Conservation (phyloP, 2,888 invertebrate species). For the Amaurobius ferox region DNA sequence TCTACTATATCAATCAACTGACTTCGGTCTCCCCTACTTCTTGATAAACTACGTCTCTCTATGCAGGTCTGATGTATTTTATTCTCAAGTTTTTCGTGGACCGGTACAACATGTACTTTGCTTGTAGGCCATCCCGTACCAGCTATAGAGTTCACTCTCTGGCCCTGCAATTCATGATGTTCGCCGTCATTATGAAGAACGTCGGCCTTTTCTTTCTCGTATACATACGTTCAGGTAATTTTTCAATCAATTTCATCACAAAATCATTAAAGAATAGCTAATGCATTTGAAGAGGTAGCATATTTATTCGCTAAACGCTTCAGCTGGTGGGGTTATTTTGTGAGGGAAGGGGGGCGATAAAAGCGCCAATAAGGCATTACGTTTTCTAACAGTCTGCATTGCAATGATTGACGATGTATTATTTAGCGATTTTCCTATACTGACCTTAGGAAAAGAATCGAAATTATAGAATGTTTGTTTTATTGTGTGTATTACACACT, state of each 20-base stretch:
- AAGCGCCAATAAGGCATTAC: no score
- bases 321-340: no score
- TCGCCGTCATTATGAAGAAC: constrained; percentile 76
- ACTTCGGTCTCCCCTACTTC: no score
- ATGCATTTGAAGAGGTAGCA: no score
- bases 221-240: constrained; percentile 23
- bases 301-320: no score
- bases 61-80: constrained; percentile 86
- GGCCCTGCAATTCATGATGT: constrained; percentile 89
- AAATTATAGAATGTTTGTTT: no score
- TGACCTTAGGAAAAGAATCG: no score
- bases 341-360: no score
- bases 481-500: no score
- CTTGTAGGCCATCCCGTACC: constrained; percentile 92
- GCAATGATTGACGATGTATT: not conserved
- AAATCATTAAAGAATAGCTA: not conserved
- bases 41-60: constrained; percentile 12
- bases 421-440: not conserved
- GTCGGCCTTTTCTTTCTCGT: constrained; percentile 19
- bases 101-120: constrained; percentile 96
- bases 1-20: no score
- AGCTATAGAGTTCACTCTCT: constrained; percentile 88
- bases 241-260: no score
- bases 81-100: constrained; percentile 93
- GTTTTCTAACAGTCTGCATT: not conserved